A percentile compares a stretch with the other conserved stretches of the same genome.
Evolutionary conservation across 2,113 vertebrate genomes (phyloP).

Genomic region (Syrmaticus mikado): DNA sequence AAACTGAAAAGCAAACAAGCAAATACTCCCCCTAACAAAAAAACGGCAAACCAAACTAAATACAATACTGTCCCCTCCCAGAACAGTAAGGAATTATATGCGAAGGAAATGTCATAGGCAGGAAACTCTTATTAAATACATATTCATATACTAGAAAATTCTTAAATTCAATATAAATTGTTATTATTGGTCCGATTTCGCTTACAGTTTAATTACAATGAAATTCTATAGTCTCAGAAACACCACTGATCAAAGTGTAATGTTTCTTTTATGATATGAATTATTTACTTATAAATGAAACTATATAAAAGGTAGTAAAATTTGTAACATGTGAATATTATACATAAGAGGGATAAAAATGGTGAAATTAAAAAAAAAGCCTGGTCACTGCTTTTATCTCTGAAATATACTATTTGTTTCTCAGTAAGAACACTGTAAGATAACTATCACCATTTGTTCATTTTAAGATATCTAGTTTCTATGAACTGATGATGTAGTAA

Average conservation of each 20-base stretch:
- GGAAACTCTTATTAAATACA: background rate
- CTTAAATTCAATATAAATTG: background rate
- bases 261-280: slow-evolving; percentile 29
- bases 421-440: background rate
- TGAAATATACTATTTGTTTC: background rate
- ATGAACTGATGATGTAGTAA: background rate
- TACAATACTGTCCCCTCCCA: background rate
- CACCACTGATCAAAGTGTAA: background rate
- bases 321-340: background rate
- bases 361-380: background rate
- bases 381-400: background rate
- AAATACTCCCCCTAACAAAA: background rate
- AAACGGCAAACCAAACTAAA: background rate
- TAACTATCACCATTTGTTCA: background rate
- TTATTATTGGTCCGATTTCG: background rate
- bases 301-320: background rate
- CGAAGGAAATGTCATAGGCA: background rate
- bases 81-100: background rate
- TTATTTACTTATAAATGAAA: slow-evolving; percentile 3
- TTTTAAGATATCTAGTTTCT: background rate
- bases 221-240: slow-evolving; percentile 32
- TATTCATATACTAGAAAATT: background rate
- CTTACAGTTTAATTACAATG: slow-evolving; percentile 27
- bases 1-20: background rate
- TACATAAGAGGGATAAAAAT: background rate